phyloP scores from a whole-genome alignment of 2,113 vertebrate genomes.

The Gobius niger region DNA sequence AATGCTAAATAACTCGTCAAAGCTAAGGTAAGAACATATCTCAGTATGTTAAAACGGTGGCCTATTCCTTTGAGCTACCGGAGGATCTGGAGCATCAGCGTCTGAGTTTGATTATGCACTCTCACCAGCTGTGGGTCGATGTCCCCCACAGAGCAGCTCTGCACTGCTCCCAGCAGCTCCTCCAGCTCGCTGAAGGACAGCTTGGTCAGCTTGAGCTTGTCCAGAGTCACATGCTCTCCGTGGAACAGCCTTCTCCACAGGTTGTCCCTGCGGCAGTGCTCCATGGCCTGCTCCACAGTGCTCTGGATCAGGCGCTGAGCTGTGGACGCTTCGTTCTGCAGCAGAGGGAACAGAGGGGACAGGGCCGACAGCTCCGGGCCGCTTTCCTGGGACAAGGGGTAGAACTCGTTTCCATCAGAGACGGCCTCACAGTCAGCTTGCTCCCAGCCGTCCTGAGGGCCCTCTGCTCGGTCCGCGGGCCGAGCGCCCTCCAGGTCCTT shows the following conservation, averaged over 20 bases:
- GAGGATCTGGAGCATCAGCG: no score
- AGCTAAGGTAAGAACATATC: no score
- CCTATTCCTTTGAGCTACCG: no score
- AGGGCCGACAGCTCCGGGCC: conserved; percentile 76
- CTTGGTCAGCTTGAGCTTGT: conserved; percentile 90
- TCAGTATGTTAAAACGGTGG: no score
- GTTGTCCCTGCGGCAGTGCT: conserved; percentile 94
- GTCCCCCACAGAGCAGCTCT: conserved; percentile 89
- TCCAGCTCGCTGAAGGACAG: conserved; percentile 89
- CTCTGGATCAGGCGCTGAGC: conserved; percentile 86
- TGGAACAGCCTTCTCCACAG: conserved; percentile 97
- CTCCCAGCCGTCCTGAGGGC: conserved; percentile 77
- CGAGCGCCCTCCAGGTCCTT: conserved; percentile 80
- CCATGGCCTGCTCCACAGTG: conserved; percentile 92
- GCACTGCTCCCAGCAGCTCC: conserved; percentile 91
- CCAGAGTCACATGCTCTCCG: conserved; percentile 88
- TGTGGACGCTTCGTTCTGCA: conserved; percentile 85
- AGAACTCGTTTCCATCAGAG: conserved; percentile 72
- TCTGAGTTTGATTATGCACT: no score
- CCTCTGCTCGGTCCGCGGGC: conserved; percentile 38
- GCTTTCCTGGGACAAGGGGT: conserved; percentile 24
- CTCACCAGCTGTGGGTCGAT: conserved; percentile 94
- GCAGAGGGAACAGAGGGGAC: conserved; percentile 85
- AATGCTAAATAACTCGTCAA: no score
- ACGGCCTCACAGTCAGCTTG: conserved; percentile 51